These are phyloP conservation scores for Metopolophium dirhodum DNA, from an alignment of 1,140 invertebrate species.

Conservation along the genomic window DNA sequence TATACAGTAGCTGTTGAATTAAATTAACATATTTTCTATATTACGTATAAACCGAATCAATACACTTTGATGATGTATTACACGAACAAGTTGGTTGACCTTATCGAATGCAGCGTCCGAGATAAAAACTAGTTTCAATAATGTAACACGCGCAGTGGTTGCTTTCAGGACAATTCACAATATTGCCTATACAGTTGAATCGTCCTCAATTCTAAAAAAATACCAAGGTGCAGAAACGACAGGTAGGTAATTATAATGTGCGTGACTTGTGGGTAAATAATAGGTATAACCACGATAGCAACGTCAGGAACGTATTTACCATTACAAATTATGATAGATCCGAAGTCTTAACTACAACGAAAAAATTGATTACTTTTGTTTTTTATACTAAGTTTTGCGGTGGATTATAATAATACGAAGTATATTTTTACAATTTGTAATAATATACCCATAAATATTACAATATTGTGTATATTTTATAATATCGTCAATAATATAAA, in stretches of 20 bases:
- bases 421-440: no score
- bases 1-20: not conserved
- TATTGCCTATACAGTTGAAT: not conserved
- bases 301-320: no score
- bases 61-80: slow-evolving; percentile 3
- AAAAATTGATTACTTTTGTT: not conserved
- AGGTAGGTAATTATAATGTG: not conserved
- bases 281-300: not conserved
- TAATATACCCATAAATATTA: not conserved
- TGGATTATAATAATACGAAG: not conserved
- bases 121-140: slow-evolving; percentile 35
- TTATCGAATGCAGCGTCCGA: not conserved
- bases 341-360: not conserved
- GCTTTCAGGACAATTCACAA: not conserved
- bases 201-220: not conserved
- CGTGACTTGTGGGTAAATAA: slow-evolving; percentile 10
- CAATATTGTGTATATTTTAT: not conserved
- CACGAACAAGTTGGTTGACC: slow-evolving; percentile 11
- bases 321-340: not conserved
- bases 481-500: not conserved
- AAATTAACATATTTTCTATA: slow-evolving; percentile 7
- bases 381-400: not conserved
- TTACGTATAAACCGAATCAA: not conserved
- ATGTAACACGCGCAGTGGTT: not conserved
- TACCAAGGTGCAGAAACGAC: not conserved